A percentile compares a stretch with the other conserved stretches of the same genome.
These are phyloP conservation scores for Philonicus albiceps DNA, from an alignment of 2,888 invertebrate species.

Conservation along the genomic window DNA sequence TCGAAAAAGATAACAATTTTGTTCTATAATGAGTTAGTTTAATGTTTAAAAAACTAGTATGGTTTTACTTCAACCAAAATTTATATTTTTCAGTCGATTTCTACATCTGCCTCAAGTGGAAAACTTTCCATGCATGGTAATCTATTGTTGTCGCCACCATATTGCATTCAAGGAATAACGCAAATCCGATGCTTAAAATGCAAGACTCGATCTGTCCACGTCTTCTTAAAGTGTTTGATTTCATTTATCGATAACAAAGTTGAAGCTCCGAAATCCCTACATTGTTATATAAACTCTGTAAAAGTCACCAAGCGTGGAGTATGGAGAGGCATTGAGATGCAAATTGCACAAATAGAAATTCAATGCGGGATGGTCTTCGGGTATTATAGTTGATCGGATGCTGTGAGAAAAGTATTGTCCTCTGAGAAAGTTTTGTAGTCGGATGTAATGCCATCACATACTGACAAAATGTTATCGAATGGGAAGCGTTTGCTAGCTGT, in stretches of 20 bases:
- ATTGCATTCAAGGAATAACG: not conserved
- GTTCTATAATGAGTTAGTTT: not conserved
- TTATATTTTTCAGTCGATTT: not conserved
- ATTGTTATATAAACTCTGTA: not conserved
- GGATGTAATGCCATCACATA: not conserved
- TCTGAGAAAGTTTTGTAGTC: not conserved
- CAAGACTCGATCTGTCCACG: conserved; percentile 39
- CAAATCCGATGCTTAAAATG: conserved; percentile 43
- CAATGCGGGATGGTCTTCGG: not conserved
- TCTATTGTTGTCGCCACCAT: not conserved
- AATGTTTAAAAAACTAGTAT: not conserved
- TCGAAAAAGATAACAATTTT: not conserved
- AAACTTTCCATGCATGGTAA: not conserved
- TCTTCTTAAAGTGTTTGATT: conserved; percentile 41
- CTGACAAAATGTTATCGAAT: not conserved
- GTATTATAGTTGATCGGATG: not conserved
- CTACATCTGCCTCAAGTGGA: not conserved
- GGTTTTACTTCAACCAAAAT: not conserved
- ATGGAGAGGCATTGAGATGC: conserved; percentile 3
- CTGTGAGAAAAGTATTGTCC: not conserved
- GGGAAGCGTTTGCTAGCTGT: not conserved
- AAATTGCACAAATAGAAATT: not conserved
- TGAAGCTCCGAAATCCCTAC: not conserved
- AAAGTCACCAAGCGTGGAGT: not conserved
- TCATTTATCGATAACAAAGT: conserved; percentile 46